Conservation (phyloP, 1,140 invertebrate species). For the Chironomus striatipennis region DNA sequence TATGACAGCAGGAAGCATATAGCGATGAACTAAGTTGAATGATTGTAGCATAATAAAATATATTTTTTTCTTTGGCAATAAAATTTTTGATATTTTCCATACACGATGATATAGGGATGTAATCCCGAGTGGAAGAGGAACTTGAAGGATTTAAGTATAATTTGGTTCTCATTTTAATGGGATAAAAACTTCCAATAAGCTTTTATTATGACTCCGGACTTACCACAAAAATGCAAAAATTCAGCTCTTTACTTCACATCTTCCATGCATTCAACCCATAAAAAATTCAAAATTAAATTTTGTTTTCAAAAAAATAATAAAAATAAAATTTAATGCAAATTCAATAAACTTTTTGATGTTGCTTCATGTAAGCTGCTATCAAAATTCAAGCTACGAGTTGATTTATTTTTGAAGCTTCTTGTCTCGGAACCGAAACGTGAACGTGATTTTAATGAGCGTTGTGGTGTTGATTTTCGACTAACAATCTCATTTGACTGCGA, state of each 20-base stretch:
- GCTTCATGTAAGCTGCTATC: not conserved
- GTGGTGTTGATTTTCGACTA: slow-evolving; percentile 14
- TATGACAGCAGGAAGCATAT: too few species aligned
- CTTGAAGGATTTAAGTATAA: too few species aligned
- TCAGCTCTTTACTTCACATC: not conserved
- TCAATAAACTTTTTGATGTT: slow-evolving; percentile 5
- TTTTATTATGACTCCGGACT: not conserved
- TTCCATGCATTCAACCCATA: not conserved
- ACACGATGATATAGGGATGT: too few species aligned
- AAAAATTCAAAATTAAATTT: not conserved
- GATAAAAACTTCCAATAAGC: not conserved
- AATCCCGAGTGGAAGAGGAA: too few species aligned
- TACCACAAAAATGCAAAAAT: not conserved
- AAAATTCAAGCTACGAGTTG: slow-evolving; percentile 3
- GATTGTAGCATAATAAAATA: too few species aligned
- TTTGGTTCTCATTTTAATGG: not conserved
- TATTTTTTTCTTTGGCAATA: not conserved
- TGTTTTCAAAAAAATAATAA: not conserved
- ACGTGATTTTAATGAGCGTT: slow-evolving; percentile 5
- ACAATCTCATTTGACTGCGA: slow-evolving; percentile 10
- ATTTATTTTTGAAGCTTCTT: slow-evolving; percentile 11
- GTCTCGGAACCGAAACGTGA: not conserved
- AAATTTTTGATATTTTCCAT: not conserved
- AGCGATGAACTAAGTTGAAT: too few species aligned
- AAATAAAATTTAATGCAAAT: slow-evolving; percentile 21